Conservation (phyloP, 2,113 vertebrate species). For the Myiozetetes cayanensis region DNA sequence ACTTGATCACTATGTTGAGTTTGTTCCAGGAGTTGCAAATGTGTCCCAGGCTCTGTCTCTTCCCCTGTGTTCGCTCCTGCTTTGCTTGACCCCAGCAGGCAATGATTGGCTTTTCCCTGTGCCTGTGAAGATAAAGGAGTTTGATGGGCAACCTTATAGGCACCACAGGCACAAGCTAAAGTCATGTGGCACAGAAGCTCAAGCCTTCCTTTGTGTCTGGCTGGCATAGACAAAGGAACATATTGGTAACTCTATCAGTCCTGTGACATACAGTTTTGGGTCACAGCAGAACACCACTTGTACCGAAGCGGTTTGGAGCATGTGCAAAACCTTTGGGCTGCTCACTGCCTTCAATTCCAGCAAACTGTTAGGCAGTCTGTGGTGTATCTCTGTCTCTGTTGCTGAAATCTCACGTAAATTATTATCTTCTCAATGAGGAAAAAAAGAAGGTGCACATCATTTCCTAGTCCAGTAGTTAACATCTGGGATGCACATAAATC, state of each 20-base stretch:
- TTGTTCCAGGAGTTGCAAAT: background rate
- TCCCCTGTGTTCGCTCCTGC: background rate
- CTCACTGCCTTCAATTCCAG: background rate
- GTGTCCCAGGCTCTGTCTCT: background rate
- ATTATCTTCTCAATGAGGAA: background rate
- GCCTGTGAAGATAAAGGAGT: background rate
- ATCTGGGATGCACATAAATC: background rate
- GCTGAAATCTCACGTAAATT: background rate
- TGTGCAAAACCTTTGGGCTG: background rate
- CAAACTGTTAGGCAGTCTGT: background rate
- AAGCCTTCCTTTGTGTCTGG: background rate
- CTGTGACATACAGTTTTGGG: background rate
- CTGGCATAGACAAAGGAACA: background rate
- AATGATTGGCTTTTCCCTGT: background rate
- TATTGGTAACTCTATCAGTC: background rate
- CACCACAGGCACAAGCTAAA: background rate
- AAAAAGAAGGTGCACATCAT: background rate
- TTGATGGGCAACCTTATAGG: background rate
- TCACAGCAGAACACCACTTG: background rate
- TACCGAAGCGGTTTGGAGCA: background rate
- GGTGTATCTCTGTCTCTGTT: background rate
- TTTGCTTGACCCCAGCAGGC: rapidly evolving
- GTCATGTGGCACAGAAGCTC: background rate
- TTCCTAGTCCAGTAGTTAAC: background rate
- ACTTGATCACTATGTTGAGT: background rate